Conservation (phyloP, 2,888 invertebrate genomes). For the Candidula unifasciata region DNA sequence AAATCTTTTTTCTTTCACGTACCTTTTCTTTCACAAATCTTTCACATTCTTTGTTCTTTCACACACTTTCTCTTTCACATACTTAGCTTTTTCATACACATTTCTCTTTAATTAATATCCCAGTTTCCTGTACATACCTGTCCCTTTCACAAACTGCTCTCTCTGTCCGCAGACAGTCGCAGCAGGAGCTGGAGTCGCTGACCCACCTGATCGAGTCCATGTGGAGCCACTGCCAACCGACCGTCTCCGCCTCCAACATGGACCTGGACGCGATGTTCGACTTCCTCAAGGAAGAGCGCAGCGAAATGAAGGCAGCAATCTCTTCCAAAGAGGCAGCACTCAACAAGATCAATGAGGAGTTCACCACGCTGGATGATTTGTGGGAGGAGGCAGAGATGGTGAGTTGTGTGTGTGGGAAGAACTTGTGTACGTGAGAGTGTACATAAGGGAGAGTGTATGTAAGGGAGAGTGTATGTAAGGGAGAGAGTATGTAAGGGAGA, state of each 20-base stretch:
- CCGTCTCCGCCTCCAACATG: slow-evolving; percentile 68
- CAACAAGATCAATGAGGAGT: slow-evolving; percentile 69
- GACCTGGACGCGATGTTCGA: slow-evolving; percentile 73
- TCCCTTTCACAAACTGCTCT: background rate
- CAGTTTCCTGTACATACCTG: background rate
- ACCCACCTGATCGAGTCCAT: slow-evolving; percentile 72
- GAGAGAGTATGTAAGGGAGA: too few relatives aligned
- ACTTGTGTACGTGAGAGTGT: too few relatives aligned
- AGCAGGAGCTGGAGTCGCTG: slow-evolving; percentile 69
- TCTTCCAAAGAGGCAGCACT: slow-evolving; percentile 63
- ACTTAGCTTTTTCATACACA: background rate
- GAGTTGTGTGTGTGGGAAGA: slow-evolving; percentile 12
- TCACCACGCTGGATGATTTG: slow-evolving; percentile 68
- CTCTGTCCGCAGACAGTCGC: slow-evolving; percentile 64
- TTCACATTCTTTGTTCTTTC: background rate
- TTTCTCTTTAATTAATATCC: background rate
- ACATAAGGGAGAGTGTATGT: too few relatives aligned
- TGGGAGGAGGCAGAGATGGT: slow-evolving; percentile 57
- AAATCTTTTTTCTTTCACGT: too few relatives aligned
- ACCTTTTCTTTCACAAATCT: too few relatives aligned
- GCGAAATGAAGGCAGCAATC: slow-evolving; percentile 51
- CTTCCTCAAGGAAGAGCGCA: slow-evolving; percentile 68
- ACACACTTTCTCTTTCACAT: background rate
- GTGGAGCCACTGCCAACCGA: slow-evolving; percentile 71
- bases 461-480: too few relatives aligned